Base-by-base conservation (phyloP, 2,888 invertebrate species). In the Boloria selene region DNA sequence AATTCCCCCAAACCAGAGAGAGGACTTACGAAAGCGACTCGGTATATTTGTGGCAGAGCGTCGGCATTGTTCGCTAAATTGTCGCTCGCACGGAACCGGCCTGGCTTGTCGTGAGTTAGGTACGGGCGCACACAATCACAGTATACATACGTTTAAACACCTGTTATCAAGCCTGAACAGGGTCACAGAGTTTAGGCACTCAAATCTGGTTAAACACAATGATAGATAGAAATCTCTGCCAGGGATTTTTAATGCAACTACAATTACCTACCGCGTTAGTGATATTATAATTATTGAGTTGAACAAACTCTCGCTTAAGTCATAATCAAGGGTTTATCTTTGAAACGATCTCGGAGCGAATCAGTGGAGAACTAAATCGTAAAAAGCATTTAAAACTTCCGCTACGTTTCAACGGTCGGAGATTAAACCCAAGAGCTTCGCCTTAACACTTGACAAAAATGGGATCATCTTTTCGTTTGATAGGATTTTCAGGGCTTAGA, bases 1-100 rank as follows among this genome's bases (percentile, higher is more conserved):
- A 72, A 68, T 80, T 84, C 59, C 67, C 67, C 47, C 68, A 75
- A 63, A 65, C 31, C 61, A 38, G 26, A 63, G 70, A 72, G 81
- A 83, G 85, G 83, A 85, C 85, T 86, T 86, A 89, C 81, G 86
- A 83, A 84, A 81, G 79, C 84, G 84, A 84, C 84, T 83, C 83
- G 80, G 84, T 85, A 85, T 87, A 88, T 87, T 90, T 89, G 91
- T 82, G 88, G 89, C 84, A 79, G 81, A 87, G 87, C 88, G 84
- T 89, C 87, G 90, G 89, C 90, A 91, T 91, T 91, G 91, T 91
- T 91, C 90, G 90, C 88, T 90, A 90, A 91, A 91, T 90, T 90
- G 90, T 91, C 90, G 89, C 86, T 87, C 84, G 90, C 90, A 90
- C 85, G 90, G 84, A 90, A 90, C 89, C 89, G 86, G 87, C 89